Conservation (phyloP, 2,888 invertebrate species). For the Dyspetes luteomarginatus region DNA sequence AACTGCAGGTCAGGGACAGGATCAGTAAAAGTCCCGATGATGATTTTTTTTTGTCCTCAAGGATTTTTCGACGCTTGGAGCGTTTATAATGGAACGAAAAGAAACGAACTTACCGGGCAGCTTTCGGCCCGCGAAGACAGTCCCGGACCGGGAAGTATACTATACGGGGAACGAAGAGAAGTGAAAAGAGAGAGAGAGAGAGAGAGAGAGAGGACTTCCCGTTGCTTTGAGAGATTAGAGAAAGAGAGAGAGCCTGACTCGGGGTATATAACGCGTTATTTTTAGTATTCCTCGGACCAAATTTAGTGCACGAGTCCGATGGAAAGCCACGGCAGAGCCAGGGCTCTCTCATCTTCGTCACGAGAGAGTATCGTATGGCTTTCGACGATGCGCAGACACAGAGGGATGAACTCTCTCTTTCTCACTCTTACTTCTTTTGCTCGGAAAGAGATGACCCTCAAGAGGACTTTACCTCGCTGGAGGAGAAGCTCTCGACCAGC, state of each 20-base stretch:
- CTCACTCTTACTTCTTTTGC: neutral
- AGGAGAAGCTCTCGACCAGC: neutral
- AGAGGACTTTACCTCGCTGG: too few species aligned
- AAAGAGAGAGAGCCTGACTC: too few species aligned
- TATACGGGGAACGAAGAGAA: conserved; percentile 62
- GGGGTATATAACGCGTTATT: conserved; percentile 74
- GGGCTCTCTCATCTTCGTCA: conserved; percentile 41
- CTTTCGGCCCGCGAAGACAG: conserved; percentile 70
- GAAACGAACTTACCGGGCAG: conserved; percentile 74
- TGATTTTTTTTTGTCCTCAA: conserved; percentile 32
- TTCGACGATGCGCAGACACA: conserved; percentile 25
- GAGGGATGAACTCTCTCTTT: conserved; percentile 3
- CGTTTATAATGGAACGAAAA: conserved; percentile 63
- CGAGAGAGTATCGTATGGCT: conserved; percentile 80
- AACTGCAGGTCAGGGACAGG: neutral
- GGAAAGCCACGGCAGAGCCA: conserved; percentile 32
- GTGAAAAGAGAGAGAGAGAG: conserved; percentile 55
- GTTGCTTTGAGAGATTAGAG: conserved; percentile 39
- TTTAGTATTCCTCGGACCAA: conserved; percentile 81
- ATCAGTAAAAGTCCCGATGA: neutral
- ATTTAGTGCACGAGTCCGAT: conserved; percentile 80
- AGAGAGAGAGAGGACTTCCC: conserved; percentile 55
- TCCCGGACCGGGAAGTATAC: conserved; percentile 71
- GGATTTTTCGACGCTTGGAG: conserved; percentile 27
- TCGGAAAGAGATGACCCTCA: neutral